Base-by-base conservation (phyloP, 2,888 invertebrate genomes). In the Polia nebulosa region DNA sequence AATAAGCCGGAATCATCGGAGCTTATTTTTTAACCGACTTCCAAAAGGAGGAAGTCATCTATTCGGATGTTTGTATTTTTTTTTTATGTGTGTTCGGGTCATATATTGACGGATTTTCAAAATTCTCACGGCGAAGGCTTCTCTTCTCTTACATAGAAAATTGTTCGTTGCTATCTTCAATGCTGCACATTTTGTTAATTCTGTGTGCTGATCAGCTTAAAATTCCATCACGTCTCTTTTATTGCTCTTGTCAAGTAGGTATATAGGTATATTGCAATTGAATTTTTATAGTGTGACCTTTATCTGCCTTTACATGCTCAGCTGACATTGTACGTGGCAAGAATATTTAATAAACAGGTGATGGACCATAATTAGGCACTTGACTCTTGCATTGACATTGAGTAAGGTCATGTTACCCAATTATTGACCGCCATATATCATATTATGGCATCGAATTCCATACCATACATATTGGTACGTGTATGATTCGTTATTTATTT, bases 381-480 rank as follows among this genome's bases (percentile, higher is more conserved):
- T 61, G 56, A 56, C 61, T 39, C 34, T 66, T 53, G 34, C 44
- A 60, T 61, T 81, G 83, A 83, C 88, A 85, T 88, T 89, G 87
- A 51, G 73, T 47, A 71, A 87, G 86, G 88, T 87, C 83, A 75
- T 61, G 80, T 77, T 80, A 60, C 77, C 44, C 59, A 80, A 76
- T 71, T 76, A 76, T 63, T 52, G 29, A 32, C 15, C 32, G 17
- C 52, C 72, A 45, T 65, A 51, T 65, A 36, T 32, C 20, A 39
- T 75, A 36, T 39, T 41, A 69, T 49, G 29, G 51, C 44, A 45
- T 59, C 49, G 29, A 39, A 47, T 47, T 52, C 44, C 44, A 45
- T 47, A 7, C 11, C 41, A 25, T n/a, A 57, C 4, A 13, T 9
- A 15, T 34, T 1, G 7, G 25, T 49, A 36, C 41, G 20, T 27